Evolutionary conservation across 1,140 invertebrate species (phyloP), one percentile per base, ranked within the genome.

Genomic region (Grapholita molesta): DNA sequence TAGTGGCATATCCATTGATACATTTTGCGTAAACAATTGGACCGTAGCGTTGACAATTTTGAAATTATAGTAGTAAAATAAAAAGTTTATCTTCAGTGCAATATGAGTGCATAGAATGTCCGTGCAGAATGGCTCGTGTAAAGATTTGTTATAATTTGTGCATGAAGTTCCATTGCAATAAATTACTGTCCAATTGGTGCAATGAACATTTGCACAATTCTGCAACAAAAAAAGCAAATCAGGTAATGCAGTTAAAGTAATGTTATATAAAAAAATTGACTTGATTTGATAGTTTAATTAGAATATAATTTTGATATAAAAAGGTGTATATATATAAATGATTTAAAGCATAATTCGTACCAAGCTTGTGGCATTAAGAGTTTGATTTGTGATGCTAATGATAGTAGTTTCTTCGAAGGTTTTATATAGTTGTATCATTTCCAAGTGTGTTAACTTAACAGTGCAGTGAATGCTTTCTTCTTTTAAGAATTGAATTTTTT

Each of bases 131-230:
- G 82, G 84, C 38, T 82, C 77, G 66, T 90, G 82, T 3, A 69
- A 21, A 32, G 64, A 79, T 25, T 82, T 76, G 15, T 86, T 83
- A 53, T 86, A 91, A 52, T 70, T 25, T 5, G 15, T 23, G 69
- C 89, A 90, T 12, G 69, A 18, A 0, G 28, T 15, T 12, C 74
- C 68, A 25, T 84, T 67, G 65, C 89, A 90, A 32, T 72, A 64
- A 18, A 81, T 53, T 12, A 83, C 68, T 18, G 82, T 85, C 85
- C 84, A 88, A 66, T 86, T 86, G 15, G 76, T 74, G 64, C 86
- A 88, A 64, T 88, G 74, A 21, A 89, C 67, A 15, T 71, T 73
- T 9, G 82, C 78, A 73, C 86, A 89, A 64, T 90, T 84, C 88
- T 90, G 80, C 53, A 89, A 82, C 28, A 70, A 30, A 71, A 30